phyloP scores from a whole-genome alignment of 1,140 invertebrate species.

The Ruditapes philippinarum region DNA sequence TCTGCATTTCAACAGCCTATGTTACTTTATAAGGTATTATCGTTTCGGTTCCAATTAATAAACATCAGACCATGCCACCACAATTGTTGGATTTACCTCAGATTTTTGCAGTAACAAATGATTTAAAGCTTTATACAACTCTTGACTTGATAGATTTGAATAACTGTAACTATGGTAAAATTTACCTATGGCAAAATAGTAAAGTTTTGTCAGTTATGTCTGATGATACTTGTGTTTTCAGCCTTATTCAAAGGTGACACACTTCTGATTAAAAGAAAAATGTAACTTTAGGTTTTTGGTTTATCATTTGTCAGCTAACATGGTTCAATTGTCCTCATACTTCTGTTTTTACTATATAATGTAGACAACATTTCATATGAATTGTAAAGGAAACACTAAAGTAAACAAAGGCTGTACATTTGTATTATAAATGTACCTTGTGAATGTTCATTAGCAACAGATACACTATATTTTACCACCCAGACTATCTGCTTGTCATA shows the following conservation, averaged over 20 bases:
- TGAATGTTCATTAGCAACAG: background rate
- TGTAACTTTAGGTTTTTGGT: conserved; percentile 5
- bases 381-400: background rate
- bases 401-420: background rate
- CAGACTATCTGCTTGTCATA: background rate
- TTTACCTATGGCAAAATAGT: background rate
- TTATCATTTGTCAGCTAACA: background rate
- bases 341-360: background rate
- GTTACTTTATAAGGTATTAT: background rate
- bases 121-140: background rate
- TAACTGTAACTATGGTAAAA: background rate
- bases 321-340: background rate
- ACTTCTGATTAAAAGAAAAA: background rate
- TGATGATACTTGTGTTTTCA: conserved; percentile 15
- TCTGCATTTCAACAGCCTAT: background rate
- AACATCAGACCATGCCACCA: conserved; percentile 39
- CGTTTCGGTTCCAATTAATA: conserved; percentile 37
- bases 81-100: conserved; percentile 29
- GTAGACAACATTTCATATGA: background rate
- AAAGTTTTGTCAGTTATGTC: conserved; percentile 18
- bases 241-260: conserved; percentile 56
- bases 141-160: background rate
- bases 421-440: background rate
- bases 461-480: background rate
- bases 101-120: background rate